Evolutionary conservation across 2,113 vertebrate genomes (phyloP).

Genomic region (Cricetomys ansorgei): DNA sequence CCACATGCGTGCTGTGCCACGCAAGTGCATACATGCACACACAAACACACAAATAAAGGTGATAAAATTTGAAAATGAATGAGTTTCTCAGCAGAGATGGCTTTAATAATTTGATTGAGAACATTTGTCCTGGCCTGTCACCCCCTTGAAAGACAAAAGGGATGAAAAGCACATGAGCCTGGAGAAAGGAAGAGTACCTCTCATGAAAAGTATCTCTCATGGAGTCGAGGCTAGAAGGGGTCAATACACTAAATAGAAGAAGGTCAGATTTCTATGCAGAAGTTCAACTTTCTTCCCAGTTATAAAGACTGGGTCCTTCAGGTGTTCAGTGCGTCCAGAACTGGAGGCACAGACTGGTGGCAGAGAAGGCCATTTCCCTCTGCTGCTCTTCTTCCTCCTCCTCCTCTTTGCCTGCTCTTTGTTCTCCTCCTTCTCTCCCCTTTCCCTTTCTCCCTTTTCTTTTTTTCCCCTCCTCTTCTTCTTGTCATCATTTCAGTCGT

Average conservation of each 20-base stretch:
- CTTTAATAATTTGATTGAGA: slow-evolving; percentile 19
- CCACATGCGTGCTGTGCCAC: background rate
- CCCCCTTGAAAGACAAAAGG: background rate
- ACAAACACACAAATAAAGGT: background rate
- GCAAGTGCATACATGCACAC: background rate
- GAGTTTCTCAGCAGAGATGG: background rate
- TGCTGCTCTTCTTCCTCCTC: fast-evolving
- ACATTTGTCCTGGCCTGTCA: background rate
- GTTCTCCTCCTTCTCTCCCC: too few species aligned
- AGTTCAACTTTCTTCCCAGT: background rate
- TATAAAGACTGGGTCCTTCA: background rate
- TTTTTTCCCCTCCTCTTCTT: background rate
- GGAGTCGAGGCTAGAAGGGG: background rate
- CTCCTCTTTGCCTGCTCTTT: background rate
- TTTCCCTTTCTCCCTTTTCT: background rate
- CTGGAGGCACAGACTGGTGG: background rate
- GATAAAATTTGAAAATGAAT: background rate
- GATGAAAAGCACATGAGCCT: background rate
- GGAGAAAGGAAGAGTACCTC: background rate
- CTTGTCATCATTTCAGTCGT: background rate
- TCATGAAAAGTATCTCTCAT: background rate
- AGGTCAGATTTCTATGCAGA: background rate
- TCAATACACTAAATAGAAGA: slow-evolving; percentile 1
- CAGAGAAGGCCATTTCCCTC: background rate
- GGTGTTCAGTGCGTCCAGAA: background rate